These are phyloP conservation scores for Candidula unifasciata DNA, from an alignment of 2,888 invertebrate species.

Conservation along the genomic window DNA sequence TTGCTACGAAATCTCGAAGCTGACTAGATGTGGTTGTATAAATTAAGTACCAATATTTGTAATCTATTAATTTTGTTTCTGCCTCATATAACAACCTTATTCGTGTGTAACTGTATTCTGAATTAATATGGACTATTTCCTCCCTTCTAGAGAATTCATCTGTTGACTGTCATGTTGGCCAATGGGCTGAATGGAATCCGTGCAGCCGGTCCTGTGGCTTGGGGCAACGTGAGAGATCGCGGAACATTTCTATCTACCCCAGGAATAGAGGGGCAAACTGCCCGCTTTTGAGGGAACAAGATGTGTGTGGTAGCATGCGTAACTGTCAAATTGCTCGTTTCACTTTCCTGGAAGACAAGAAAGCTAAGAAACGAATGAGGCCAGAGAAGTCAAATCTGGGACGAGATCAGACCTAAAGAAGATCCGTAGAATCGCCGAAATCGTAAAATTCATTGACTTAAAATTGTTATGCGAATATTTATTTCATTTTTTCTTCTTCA, in stretches of 20 bases:
- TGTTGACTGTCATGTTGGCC: constrained; percentile 68
- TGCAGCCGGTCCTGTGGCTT: constrained; percentile 94
- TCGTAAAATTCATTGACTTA: too few species aligned
- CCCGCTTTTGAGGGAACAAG: constrained; percentile 64
- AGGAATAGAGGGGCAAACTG: constrained; percentile 90
- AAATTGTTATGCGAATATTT: too few species aligned
- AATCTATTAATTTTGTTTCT: too few species aligned
- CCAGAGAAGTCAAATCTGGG: not conserved
- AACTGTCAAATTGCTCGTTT: constrained; percentile 68
- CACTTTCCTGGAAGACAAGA: constrained; percentile 44
- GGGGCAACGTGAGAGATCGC: constrained; percentile 87
- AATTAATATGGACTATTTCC: not conserved
- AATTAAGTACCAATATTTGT: too few species aligned
- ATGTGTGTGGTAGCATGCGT: constrained; percentile 67
- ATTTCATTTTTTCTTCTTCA: too few species aligned
- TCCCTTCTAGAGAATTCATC: not conserved
- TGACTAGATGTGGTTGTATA: too few species aligned
- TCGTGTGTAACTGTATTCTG: not conserved
- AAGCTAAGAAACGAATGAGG: constrained; percentile 8
- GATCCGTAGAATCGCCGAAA: too few species aligned
- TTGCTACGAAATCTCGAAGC: too few species aligned
- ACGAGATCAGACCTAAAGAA: too few species aligned
- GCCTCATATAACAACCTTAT: too few species aligned
- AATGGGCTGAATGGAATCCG: constrained; percentile 70
- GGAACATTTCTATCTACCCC: constrained; percentile 86